phyloP scores from a whole-genome alignment of 2,888 invertebrate species.

The Anarsia innoxiella region DNA sequence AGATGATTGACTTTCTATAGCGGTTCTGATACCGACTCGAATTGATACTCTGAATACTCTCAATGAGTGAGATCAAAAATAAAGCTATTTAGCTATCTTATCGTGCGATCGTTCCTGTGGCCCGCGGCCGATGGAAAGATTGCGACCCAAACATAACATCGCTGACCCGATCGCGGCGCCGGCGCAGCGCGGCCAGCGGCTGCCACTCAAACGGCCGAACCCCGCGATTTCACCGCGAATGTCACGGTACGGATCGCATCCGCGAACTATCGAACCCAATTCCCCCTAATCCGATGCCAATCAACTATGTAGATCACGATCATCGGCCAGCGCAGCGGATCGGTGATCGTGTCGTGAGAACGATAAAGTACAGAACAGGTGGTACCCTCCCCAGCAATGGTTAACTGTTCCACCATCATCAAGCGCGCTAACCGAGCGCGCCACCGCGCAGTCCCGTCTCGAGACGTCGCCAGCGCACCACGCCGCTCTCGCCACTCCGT shows the following conservation, averaged over 20 bases:
- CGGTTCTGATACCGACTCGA: constrained; percentile 51
- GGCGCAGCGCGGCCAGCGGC: constrained; percentile 18
- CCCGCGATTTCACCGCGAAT: constrained; percentile 57
- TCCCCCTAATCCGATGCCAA: constrained; percentile 65
- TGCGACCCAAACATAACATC: constrained; percentile 49
- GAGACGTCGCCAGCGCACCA: constrained; percentile 51
- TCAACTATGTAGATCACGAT: constrained; percentile 70
- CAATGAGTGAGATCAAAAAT: constrained; percentile 47
- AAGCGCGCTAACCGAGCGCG: constrained; percentile 45
- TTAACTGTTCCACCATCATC: constrained; percentile 65
- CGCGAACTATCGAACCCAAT: constrained; percentile 50
- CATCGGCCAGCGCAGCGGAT: constrained; percentile 53
- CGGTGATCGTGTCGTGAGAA: constrained; percentile 67
- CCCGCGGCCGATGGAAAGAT: constrained; percentile 40
- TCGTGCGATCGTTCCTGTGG: constrained; percentile 41
- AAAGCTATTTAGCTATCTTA: constrained; percentile 59
- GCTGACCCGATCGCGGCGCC: constrained; percentile 44
- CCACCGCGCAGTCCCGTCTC: constrained; percentile 56
- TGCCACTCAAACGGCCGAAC: constrained; percentile 52
- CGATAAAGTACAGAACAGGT: constrained; percentile 63
- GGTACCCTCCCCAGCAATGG: constrained; percentile 62
- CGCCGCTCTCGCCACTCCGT: constrained; percentile 31
- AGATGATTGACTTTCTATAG: constrained; percentile 68
- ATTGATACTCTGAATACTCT: constrained; percentile 38
- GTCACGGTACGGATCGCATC: constrained; percentile 54